Evolutionary conservation across 2,113 vertebrate genomes (phyloP), one percentile per base, ranked within the genome.

Genomic region (Notothenia coriiceps): DNA sequence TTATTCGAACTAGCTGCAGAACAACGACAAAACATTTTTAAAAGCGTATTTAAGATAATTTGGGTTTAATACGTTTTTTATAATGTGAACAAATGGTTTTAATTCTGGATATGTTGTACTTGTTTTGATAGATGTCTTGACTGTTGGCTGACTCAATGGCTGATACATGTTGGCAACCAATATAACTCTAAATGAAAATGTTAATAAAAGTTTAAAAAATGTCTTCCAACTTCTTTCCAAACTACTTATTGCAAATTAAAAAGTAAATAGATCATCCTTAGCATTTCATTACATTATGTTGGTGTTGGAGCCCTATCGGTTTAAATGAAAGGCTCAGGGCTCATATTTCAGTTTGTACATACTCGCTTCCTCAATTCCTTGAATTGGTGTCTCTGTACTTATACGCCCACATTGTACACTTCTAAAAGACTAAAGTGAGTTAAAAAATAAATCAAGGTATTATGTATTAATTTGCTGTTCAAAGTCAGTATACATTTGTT

Each of bases 171-270:
- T 20, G 29, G 25, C 25, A 50, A 18, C 59, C 12, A 46, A 7
- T 52, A 63, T 50, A 5, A 44, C 6, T 49, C 14, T 22, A 1
- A 33, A 57, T 55, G 29, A 29, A 55, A 15, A 59, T 51, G 71
- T 60, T 59, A 84, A 70, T 84, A 84, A 84, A 78, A 70, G 51
- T 12, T 29, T 29, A 4, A 40, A 40, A 40, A 40, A 20, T 69
- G 51, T 63, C 20, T 62, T 49, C 0, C 62, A 67, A 17, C 44
- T 8, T 49, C 49, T 50, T 11, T 6, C 2, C 11, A 29, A 6
- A 57, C 13, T 66, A 12, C 17, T 79, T 35, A 64, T 40, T 70
- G n/a, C 15, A 60, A 17, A 40, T 52, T 25, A 5, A 9, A 59
- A 43, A 17, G 76, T 57, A 51, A 64, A 64, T n/a, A 69, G 20